These are phyloP conservation scores for Myrmecobius fasciatus DNA, from an alignment of 2,113 vertebrate species.

Conservation along the genomic window DNA sequence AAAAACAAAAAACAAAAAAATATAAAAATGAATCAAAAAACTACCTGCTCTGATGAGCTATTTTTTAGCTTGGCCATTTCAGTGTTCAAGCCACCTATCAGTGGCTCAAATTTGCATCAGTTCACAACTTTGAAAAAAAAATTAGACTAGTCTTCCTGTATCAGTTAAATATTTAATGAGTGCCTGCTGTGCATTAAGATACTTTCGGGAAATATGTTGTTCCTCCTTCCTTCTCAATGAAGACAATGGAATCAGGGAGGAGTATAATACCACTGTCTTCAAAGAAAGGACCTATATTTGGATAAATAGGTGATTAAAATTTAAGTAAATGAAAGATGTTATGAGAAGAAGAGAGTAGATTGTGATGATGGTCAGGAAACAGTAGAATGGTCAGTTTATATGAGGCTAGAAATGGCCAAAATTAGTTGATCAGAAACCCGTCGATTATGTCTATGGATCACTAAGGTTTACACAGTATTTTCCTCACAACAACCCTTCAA, in stretches of 20 bases:
- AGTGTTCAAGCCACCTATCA: background rate
- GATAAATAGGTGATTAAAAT: background rate
- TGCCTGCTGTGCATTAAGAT: background rate
- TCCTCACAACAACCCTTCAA: background rate
- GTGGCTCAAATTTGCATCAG: background rate
- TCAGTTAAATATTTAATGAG: background rate
- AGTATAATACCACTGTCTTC: background rate
- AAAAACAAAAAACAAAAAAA: too few relatives aligned
- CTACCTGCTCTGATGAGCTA: background rate
- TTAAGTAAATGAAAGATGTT: background rate
- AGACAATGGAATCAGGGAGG: background rate
- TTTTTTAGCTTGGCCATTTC: background rate
- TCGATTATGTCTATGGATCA: background rate
- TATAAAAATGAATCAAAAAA: too few relatives aligned
- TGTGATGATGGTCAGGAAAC: background rate
- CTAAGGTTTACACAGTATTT: background rate
- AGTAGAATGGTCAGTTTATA: background rate
- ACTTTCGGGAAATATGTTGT: background rate
- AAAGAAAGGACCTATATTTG: background rate
- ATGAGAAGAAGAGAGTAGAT: background rate
- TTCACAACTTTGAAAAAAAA: conserved; percentile 5
- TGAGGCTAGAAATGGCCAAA: background rate
- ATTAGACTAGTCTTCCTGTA: background rate
- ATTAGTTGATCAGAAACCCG: background rate
- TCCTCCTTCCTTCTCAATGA: too few relatives aligned